phyloP scores from a whole-genome alignment of 2,888 invertebrate species.

The Clunio marinus region DNA sequence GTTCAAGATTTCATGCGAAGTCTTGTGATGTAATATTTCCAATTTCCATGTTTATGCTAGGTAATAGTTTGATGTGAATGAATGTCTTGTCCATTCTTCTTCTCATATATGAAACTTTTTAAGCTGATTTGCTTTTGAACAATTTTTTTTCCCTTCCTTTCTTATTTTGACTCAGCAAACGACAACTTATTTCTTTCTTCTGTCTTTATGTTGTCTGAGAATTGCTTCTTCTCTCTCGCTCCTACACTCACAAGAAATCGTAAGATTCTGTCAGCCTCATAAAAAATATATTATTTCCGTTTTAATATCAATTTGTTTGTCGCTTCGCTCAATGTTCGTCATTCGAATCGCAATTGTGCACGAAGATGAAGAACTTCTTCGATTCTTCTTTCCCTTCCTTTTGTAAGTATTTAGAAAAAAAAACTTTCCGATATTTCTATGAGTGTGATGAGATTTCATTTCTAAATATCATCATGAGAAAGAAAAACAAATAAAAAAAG shows the following conservation, averaged over 20 bases:
- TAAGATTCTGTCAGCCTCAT: neutral
- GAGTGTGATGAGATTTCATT: too few relatives aligned
- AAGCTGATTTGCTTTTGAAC: too few relatives aligned
- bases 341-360: too few relatives aligned
- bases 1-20: neutral
- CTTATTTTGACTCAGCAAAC: too few relatives aligned
- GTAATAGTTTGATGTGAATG: neutral
- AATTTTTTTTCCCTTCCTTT: neutral
- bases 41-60: neutral
- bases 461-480: too few relatives aligned
- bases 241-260: too few relatives aligned
- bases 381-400: neutral
- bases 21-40: too few relatives aligned
- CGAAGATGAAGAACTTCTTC: neutral
- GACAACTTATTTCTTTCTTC: neutral
- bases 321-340: neutral
- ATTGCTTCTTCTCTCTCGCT: neutral
- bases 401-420: too few relatives aligned
- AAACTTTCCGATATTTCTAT: too few relatives aligned
- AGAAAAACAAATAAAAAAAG: too few relatives aligned
- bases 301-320: constrained; percentile 33
- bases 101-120: too few relatives aligned
- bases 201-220: neutral
- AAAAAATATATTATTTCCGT: constrained; percentile 36
- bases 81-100: too few relatives aligned